Evolutionary conservation across 1,140 invertebrate genomes (phyloP), one percentile per base, ranked within the genome.

Genomic region (Cecropterus lyciades): DNA sequence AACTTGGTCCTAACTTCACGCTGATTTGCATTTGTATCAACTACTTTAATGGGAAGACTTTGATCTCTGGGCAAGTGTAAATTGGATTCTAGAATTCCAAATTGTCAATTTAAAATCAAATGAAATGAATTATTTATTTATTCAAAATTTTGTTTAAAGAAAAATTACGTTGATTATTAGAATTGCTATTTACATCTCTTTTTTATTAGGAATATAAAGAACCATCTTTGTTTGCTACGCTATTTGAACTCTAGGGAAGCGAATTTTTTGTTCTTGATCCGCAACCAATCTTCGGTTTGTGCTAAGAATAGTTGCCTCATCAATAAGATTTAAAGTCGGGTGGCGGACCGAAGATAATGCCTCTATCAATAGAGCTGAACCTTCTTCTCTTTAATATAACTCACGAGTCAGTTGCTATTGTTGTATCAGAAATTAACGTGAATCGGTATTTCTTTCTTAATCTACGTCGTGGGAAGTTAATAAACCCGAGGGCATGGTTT

Each of bases 1-100:
- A 27, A 57, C 37, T 57, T 13, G 37, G 37, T 33, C 11, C 53
- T 43, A 57, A 57, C 53, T 57, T 42, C 37, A 7, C 4, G 53
- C 53, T 57, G 53, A 57, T 57, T 57, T 57, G 53, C 53, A 57
- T 57, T 57, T 57, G 53, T 57, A 27, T 57, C 53, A 57, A 57
- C 53, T 57, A 57, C 37, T 57, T 57, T 57, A 57, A 57, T 57
- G 53, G 53, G 20, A 57, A 45, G 40, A 57, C 40, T 57, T 57
- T 27, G 53, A 55, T 57, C 17, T 40, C 37, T 20, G 37, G 16
- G 37, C 53, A 24, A 56, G 37, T 24, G 13, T 56, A 42, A 57
- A 43, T 57, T 43, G 16, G 40, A 27, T 43, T 24, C 24, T 20
- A n/a, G 14, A 27, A 46, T 49, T 48, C 11, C 11, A 51, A 51